Base-by-base conservation (phyloP, 2,888 invertebrate species). In the Sinhomidia bicolor region DNA sequence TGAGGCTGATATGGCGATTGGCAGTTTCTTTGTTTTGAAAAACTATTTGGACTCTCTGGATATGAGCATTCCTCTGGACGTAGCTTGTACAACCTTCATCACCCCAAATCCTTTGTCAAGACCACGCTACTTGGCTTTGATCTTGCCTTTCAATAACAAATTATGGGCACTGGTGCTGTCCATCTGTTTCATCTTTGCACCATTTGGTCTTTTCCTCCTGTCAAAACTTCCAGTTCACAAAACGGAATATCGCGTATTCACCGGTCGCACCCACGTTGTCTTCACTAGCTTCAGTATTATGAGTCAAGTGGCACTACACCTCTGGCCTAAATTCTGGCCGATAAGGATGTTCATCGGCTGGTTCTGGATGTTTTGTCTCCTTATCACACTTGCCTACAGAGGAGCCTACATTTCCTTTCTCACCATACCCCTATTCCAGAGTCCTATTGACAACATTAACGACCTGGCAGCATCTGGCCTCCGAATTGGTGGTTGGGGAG, bases 291-390 rank as follows among this genome's bases (percentile, higher is more conserved):
- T 92, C 78, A 85, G 90, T 29, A 89, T 92, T 26, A 92, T 92
- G 91, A 87, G 87, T 41, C 92, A 92, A 90, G 92, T 92, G 29
- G 91, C 92, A 1, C 76, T 92, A 7, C 88, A 91, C 83, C 54
- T 91, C 6, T 92, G 92, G 92, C 92, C 92, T 12, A 91, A 89
- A 62, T 91, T 86, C 79, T 97, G 97, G 97, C 96, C 97, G 0
- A 94, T 97, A 60, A 94, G 97, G 47, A 94, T 97, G 36, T 94
- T 97, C 14, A 97, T 97, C 0, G 97, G 97, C 0, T 97, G 97
- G 96, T 97, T 97, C 94, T 97, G 97, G 97, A 93, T 97, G 1
- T 98, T 97, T 93, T 96, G 96, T 92, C 95, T 97, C 89, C 94
- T 97, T 3, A 95, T 97, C 5, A 96, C 96, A 0, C 96, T 97